Evolutionary conservation across 1,140 invertebrate genomes (phyloP).

Genomic region (Calosoma granatense): DNA sequence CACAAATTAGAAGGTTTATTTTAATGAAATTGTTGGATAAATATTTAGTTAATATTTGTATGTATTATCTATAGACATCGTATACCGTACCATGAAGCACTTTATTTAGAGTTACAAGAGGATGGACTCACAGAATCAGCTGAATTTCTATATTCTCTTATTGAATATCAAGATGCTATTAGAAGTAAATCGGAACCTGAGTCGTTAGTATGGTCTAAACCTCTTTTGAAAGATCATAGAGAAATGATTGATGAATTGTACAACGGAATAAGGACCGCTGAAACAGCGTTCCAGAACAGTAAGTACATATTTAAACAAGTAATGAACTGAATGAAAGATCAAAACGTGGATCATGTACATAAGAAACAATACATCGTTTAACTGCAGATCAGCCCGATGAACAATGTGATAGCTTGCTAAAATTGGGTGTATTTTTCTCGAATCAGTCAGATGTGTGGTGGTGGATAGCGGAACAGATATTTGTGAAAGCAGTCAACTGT

Average conservation of each 20-base stretch:
- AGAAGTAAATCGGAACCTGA: slow-evolving; percentile 36
- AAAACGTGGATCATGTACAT: slow-evolving; percentile 15
- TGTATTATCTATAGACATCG: slow-evolving; percentile 32
- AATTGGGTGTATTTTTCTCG: slow-evolving; percentile 37
- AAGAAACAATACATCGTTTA: slow-evolving; percentile 11
- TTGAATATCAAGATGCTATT: slow-evolving; percentile 41
- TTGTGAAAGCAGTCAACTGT: slow-evolving; percentile 35
- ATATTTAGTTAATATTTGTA: neutral
- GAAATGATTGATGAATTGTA: slow-evolving; percentile 37
- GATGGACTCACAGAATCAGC: slow-evolving; percentile 35
- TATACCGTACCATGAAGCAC: slow-evolving; percentile 38
- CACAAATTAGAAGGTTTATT: slow-evolving; percentile 18
- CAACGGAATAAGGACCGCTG: slow-evolving; percentile 33
- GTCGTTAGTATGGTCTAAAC: slow-evolving; percentile 28
- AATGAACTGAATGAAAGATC: too few species aligned
- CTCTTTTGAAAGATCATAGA: slow-evolving; percentile 33
- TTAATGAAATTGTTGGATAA: too few species aligned
- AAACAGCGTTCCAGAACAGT: slow-evolving; percentile 24
- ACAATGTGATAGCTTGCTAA: slow-evolving; percentile 35
- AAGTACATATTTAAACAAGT: neutral
- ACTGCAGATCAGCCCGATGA: slow-evolving; percentile 33
- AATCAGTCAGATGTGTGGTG: slow-evolving; percentile 40
- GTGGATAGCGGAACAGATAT: slow-evolving; percentile 47
- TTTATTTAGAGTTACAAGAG: slow-evolving; percentile 42
- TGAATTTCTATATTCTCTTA: slow-evolving; percentile 38